phyloP scores from a whole-genome alignment of 2,113 vertebrate genomes.

The Lagopus leucura region DNA sequence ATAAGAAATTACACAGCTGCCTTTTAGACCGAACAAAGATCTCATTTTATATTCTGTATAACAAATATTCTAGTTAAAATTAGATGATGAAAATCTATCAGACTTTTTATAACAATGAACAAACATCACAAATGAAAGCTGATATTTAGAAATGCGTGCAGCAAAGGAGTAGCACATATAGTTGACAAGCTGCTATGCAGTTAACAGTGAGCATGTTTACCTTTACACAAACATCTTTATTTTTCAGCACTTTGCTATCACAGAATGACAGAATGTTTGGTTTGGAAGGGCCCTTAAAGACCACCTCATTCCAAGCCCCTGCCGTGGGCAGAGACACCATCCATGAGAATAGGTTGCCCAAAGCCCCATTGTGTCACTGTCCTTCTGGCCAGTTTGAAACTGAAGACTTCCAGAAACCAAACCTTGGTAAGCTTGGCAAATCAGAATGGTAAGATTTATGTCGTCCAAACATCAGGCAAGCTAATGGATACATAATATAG shows the following conservation, averaged over 20 bases:
- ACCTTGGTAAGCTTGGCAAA: background rate
- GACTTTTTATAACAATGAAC: background rate
- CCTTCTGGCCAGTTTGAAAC: background rate
- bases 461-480: background rate
- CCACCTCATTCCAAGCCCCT: background rate
- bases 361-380: background rate
- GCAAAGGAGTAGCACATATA: background rate
- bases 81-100: background rate
- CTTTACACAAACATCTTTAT: background rate
- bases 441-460: background rate
- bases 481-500: background rate
- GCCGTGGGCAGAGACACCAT: no score
- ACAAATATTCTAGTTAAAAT: background rate
- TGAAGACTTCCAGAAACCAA: background rate
- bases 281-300: background rate
- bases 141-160: background rate
- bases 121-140: background rate
- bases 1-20: background rate
- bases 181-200: background rate
- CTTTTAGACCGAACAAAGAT: background rate
- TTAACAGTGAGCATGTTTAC: background rate
- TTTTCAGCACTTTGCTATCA: constrained; percentile 42
- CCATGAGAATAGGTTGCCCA: background rate
- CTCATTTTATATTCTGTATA: background rate
- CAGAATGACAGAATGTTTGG: background rate